Base-by-base conservation (phyloP, 2,113 vertebrate species). In the Cyprinodon tularosa region DNA sequence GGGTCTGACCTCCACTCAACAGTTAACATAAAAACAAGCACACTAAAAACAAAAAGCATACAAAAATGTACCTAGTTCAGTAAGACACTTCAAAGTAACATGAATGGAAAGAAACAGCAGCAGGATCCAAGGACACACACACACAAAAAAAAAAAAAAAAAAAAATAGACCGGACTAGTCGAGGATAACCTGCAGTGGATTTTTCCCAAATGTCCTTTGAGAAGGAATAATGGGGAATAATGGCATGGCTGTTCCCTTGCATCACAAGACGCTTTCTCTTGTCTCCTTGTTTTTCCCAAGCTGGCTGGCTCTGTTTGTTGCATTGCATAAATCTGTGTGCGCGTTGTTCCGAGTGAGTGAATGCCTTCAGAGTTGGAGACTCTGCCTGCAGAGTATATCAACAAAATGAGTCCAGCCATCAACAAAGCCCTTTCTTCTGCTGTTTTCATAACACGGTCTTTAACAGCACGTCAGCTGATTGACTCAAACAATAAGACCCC, bases 161-260 rank as follows among this genome's bases (percentile, higher is more conserved):
- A 29, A 64, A 69, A 81, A 62, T 76, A 78, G 45, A 73, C 45
- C 2, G n/a, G 70, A 70, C 68, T 73, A 63, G 72, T 65, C 22
- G 1, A 22, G 72, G 81, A 90, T 88, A 81, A 89, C 53, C 72
- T 65, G 65, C 0, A 57, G 68, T 29, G 80, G 80, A 84, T 82
- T 83, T 79, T 2, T 45, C 64, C 36, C 81, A 81, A 86, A 78
- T 65, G 80, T 76, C 71, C 71, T 64, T 73, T 82, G 78, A 80
- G 72, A 77, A 22, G 66, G 78, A 83, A 83, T 67, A 77, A 85
- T 65, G 68, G 10, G 64, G 63, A 85, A 82, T 79, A 81, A 88
- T 78, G 68, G 72, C 66, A 84, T 75, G 85, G 81, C 76, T 61
- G 50, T 76, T 82, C 59, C 62, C 81, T 87, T 69, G 78, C 71